These are phyloP conservation scores for Eustalomyia histrio DNA, from an alignment of 2,888 invertebrate genomes.

Conservation along the genomic window DNA sequence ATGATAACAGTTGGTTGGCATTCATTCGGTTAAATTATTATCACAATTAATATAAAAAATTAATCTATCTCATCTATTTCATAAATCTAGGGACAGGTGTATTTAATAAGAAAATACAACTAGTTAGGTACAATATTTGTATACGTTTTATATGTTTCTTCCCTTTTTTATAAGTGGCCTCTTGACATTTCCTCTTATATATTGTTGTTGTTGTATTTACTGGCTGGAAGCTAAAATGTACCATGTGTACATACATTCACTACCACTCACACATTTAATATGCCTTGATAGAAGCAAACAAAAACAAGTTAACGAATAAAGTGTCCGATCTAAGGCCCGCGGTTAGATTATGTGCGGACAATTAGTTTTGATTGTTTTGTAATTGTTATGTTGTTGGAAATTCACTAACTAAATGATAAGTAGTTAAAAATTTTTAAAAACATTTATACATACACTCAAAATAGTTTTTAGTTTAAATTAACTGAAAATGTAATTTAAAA, in stretches of 20 bases:
- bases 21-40: too few relatives aligned
- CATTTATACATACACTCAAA: too few relatives aligned
- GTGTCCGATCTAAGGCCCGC: slow-evolving; percentile 22
- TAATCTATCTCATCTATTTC: too few relatives aligned
- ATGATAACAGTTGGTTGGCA: too few relatives aligned
- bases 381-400: not conserved
- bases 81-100: too few relatives aligned
- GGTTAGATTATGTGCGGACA: not conserved
- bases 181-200: slow-evolving; percentile 55
- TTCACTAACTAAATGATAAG: too few relatives aligned
- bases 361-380: not conserved
- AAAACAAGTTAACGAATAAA: slow-evolving; percentile 15
- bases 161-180: slow-evolving; percentile 53
- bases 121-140: not conserved
- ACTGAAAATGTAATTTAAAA: too few relatives aligned
- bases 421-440: too few relatives aligned
- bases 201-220: slow-evolving; percentile 39
- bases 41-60: too few relatives aligned
- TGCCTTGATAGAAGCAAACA: slow-evolving; percentile 40
- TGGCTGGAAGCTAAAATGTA: slow-evolving; percentile 19
- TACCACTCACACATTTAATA: slow-evolving; percentile 38
- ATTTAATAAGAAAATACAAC: too few relatives aligned
- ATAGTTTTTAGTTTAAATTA: too few relatives aligned
- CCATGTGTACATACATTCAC: slow-evolving; percentile 1
- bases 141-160: slow-evolving; percentile 36